Conservation (phyloP, 53 echinoderm and acorn worm species). For the Holothuria scabra region DNA sequence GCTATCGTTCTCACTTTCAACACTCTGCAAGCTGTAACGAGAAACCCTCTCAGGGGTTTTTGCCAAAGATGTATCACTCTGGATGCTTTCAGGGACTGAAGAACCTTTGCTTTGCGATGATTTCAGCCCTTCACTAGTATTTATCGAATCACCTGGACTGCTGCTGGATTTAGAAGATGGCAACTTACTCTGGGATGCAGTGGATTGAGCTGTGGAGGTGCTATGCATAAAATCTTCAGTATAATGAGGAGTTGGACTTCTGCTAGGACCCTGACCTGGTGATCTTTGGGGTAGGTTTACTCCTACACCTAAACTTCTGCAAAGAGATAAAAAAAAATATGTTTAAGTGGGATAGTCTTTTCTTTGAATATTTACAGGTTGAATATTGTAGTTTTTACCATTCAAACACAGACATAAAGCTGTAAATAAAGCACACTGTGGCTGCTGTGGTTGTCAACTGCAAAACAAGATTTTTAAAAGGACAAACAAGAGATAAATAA, state of each 20-base stretch:
- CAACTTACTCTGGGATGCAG: constrained; percentile 18
- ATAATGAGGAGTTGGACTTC: constrained; percentile 67
- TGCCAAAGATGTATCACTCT: constrained; percentile 36
- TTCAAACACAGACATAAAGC: too few species aligned
- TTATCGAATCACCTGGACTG: constrained; percentile 30
- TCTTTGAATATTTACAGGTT: too few species aligned
- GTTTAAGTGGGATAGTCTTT: background rate
- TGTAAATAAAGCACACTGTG: too few species aligned
- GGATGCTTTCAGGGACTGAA: background rate
- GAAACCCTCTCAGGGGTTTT: constrained; percentile 41
- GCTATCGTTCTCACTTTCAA: constrained; percentile 56
- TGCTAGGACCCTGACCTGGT: background rate
- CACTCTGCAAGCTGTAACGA: constrained; percentile 35
- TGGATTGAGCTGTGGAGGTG: constrained; percentile 43
- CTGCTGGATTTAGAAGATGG: constrained; percentile 9
- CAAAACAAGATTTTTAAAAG: too few species aligned
- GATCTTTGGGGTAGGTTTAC: constrained; percentile 47
- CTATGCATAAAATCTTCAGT: constrained; percentile 82
- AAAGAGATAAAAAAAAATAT: background rate
- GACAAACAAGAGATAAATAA: too few species aligned
- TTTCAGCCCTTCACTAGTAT: constrained; percentile 61
- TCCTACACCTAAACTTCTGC: constrained; percentile 67
- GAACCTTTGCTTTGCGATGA: constrained; percentile 27
- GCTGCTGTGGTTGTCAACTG: too few species aligned
- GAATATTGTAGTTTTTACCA: too few species aligned